Evolutionary conservation across 2,888 invertebrate species (phyloP), one percentile per base, ranked within the genome.

Genomic region (Syrphus vitripennis): DNA sequence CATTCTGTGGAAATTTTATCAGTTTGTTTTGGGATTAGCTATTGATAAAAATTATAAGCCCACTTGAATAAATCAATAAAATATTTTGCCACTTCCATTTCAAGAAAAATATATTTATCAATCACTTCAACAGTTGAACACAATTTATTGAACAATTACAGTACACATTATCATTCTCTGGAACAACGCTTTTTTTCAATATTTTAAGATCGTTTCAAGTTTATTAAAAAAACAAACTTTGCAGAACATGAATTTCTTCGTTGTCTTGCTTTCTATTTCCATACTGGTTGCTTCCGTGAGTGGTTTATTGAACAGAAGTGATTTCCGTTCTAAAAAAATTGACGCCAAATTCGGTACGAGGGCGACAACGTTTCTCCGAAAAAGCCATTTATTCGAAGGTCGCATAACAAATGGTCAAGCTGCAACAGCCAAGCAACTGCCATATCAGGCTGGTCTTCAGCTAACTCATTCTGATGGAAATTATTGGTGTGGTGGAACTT

Each of bases 401-500:
- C 91, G 91, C 42, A 92, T 92, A 42, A 90, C 90, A 37, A 88
- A 87, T 3, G 92, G 92, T 4, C 12, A 88, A 4, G 55, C 76
- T 9, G 91, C 91, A 3, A 31, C 1, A 3, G 88, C 88, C 29
- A 88, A 88, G n/a, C 90, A 91, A 55, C 90, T 90, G 42, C 90
- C 91, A 48, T 90, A 91, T 65, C 91, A 91, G 77, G 90, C 59
- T 6, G 92, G 91, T 19, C 86, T 92, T 4, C 0, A 84, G 59
- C 77, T 92, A 1, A 70, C 77, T 59, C 21, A 88, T 0, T 0
- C 24, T 0, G 84, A 88, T 1, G 88, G 88, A 2, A 83, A 87
- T 16, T 89, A 88, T 34, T 91, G 90, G 90, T 92, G 92, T 57
- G 92, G 92, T 26, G 92, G 91, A 37, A 89, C 89, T 59, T 26